Conservation (phyloP, 2,888 invertebrate species). For the Aphodius granarius region DNA sequence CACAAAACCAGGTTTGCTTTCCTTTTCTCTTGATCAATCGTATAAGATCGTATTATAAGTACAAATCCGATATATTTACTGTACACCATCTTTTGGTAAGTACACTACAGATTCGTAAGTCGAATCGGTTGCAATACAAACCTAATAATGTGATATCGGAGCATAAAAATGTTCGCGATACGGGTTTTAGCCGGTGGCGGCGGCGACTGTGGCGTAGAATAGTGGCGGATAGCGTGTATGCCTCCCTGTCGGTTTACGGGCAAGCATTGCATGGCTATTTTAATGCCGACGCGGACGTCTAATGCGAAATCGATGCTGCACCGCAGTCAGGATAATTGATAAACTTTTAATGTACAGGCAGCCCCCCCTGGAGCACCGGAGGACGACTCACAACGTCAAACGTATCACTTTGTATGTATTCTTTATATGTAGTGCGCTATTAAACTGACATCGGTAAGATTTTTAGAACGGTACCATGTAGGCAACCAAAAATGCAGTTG, state of each 20-base stretch:
- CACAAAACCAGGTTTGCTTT: too few relatives aligned
- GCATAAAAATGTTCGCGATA: neutral
- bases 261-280: neutral
- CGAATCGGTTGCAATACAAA: neutral
- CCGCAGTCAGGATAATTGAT: conserved; percentile 24
- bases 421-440: neutral
- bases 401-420: neutral
- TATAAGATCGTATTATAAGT: too few relatives aligned
- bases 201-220: neutral
- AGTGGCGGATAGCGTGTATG: neutral
- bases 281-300: conserved; percentile 5
- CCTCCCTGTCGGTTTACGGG: neutral
- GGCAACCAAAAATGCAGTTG: too few relatives aligned
- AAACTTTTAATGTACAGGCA: conserved; percentile 23
- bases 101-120: too few relatives aligned
- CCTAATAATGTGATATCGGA: neutral
- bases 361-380: neutral
- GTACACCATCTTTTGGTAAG: too few relatives aligned
- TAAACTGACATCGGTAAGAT: neutral
- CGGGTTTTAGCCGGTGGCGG: neutral
- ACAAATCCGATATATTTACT: too few relatives aligned
- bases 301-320: conserved; percentile 26
- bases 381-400: neutral
- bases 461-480: too few relatives aligned
- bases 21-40: too few relatives aligned